A percentile compares a stretch with the other conserved stretches of the same genome.
These are phyloP conservation scores for Synergus itoensis DNA, from an alignment of 2,888 invertebrate species.

Conservation along the genomic window DNA sequence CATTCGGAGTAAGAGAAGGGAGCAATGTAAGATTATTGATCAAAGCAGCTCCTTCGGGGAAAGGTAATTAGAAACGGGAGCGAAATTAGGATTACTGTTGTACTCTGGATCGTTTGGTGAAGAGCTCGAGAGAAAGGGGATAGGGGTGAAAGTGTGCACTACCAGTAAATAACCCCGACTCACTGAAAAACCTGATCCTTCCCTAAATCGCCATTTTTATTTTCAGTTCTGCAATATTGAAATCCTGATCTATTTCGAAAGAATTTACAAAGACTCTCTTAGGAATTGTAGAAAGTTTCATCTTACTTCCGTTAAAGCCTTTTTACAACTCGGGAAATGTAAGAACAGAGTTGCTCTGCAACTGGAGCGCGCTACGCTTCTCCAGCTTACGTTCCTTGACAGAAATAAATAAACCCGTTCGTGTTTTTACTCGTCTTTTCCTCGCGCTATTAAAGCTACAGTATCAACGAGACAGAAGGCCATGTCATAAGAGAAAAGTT, in stretches of 20 bases:
- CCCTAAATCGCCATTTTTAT: no score
- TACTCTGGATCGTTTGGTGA: not conserved
- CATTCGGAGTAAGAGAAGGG: constrained; percentile 9
- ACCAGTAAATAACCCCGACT: not conserved
- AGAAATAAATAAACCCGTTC: constrained; percentile 48
- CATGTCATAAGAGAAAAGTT: constrained; percentile 27
- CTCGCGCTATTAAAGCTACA: constrained; percentile 43
- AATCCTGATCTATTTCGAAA: not conserved
- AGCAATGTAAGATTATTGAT: constrained; percentile 44
- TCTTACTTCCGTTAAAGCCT: not conserved
- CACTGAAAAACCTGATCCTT: not conserved
- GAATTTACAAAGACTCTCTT: not conserved
- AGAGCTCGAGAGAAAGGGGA: constrained; percentile 11
- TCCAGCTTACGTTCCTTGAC: not conserved
- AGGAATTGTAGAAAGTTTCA: not conserved
- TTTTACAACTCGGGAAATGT: constrained; percentile 13
- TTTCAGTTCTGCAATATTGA: no score
- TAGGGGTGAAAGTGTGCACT: constrained; percentile 12
- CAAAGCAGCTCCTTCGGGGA: constrained; percentile 40
- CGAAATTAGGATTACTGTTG: constrained; percentile 43
- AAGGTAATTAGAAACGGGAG: constrained; percentile 44
- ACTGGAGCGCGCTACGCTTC: not conserved
- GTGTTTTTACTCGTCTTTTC: constrained; percentile 35
- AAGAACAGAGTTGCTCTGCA: not conserved
- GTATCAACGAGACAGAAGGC: constrained; percentile 40